Conservation (phyloP, 2,797 vertebrate genomes). For the Megalops cyprinoides region DNA sequence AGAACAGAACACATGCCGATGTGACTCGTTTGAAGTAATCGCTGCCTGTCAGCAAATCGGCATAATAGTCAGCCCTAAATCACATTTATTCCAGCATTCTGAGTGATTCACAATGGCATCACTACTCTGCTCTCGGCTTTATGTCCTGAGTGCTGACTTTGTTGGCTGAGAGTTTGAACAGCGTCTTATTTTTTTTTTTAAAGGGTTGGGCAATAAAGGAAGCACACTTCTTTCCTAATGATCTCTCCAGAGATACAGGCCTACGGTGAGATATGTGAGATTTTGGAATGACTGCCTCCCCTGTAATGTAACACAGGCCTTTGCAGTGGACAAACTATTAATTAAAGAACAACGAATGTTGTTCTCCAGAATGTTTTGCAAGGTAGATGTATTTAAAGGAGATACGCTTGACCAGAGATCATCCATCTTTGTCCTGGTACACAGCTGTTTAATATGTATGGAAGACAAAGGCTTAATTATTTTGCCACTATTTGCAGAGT, state of each 20-base stretch:
- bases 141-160: not conserved
- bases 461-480: slow-evolving; percentile 18
- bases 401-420: not conserved
- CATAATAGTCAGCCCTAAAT: slow-evolving; percentile 14
- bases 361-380: not conserved
- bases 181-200: slow-evolving; percentile 21
- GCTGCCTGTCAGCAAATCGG: slow-evolving; percentile 28
- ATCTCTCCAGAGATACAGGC: slow-evolving; percentile 39
- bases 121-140: not conserved
- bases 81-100: slow-evolving; percentile 32
- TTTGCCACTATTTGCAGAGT: not conserved
- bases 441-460: slow-evolving; percentile 17
- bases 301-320: slow-evolving; percentile 12
- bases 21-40: slow-evolving; percentile 57
- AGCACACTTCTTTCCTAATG: slow-evolving; percentile 39
- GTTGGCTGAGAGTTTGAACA: slow-evolving; percentile 7
- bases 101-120: slow-evolving; percentile 4
- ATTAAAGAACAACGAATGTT: slow-evolving; percentile 30
- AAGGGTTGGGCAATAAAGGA: slow-evolving; percentile 35
- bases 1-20: slow-evolving; percentile 43
- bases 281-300: slow-evolving; percentile 15
- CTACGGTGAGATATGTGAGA: slow-evolving; percentile 27
- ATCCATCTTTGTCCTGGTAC: not conserved
- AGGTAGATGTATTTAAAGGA: slow-evolving; percentile 18
- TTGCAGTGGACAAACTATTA: slow-evolving; percentile 11